These are phyloP conservation scores for Pterocles gutturalis DNA, from an alignment of 2,113 vertebrate species.

Conservation along the genomic window DNA sequence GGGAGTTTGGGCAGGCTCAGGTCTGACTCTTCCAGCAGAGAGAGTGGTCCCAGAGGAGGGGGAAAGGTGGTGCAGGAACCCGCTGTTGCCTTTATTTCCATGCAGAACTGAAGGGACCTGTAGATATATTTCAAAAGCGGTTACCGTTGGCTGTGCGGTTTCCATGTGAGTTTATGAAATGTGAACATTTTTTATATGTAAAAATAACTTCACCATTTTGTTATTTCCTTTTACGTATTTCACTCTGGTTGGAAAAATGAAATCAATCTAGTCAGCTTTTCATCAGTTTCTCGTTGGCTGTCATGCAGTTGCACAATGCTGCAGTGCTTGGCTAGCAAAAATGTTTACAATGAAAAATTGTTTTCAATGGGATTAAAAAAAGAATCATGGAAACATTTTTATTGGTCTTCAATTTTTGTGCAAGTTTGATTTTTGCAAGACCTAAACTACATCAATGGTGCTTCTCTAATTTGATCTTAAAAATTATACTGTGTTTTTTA, in stretches of 20 bases:
- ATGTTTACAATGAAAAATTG: slow-evolving; percentile 71
- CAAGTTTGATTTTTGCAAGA: slow-evolving; percentile 28
- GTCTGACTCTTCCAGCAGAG: not conserved
- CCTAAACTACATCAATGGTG: not conserved
- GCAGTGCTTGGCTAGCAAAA: slow-evolving; percentile 69
- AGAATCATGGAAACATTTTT: slow-evolving; percentile 55
- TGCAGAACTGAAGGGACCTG: not conserved
- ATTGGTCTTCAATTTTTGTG: slow-evolving; percentile 52
- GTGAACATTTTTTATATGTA: slow-evolving; percentile 49
- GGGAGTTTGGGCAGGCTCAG: not conserved
- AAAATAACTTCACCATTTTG: slow-evolving; percentile 69
- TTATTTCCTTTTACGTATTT: slow-evolving; percentile 73
- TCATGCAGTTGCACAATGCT: slow-evolving; percentile 69
- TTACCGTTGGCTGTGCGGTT: slow-evolving; percentile 17
- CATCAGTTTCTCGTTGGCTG: slow-evolving; percentile 73
- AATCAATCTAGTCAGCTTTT: slow-evolving; percentile 73
- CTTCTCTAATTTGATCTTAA: not conserved
- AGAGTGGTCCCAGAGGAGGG: not conserved
- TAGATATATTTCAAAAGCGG: not conserved
- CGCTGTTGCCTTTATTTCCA: not conserved
- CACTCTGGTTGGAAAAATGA: slow-evolving; percentile 63
- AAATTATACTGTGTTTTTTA: not conserved
- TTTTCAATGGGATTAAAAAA: slow-evolving; percentile 72
- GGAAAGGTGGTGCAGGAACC: not conserved
- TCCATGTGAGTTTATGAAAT: slow-evolving; percentile 58